Evolutionary conservation across 2,113 vertebrate genomes (phyloP), one percentile per base, ranked within the genome.

Genomic region (Tachuris rubrigastra): DNA sequence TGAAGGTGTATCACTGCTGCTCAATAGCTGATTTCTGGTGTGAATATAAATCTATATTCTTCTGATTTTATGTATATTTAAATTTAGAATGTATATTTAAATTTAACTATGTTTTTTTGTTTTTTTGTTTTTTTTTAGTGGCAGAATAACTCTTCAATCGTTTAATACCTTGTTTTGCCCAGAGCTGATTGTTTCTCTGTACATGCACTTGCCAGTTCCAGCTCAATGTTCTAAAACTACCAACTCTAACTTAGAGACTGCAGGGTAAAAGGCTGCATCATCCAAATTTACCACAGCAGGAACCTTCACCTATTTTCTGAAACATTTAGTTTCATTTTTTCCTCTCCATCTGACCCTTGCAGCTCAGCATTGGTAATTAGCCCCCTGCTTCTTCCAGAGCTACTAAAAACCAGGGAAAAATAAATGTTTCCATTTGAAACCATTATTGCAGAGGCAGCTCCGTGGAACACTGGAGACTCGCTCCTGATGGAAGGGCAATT

Each of bases 341-440:
- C 89, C 39, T 85, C 46, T 94, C 33, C 4, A 67, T 96, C 82
- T 96, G 79, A 96, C 88, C 92, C 89, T 91, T 90, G 58, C 79
- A 92, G 71, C 68, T 95, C 89, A 80, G 52, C 58, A 73, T 50
- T 74, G 42, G 60, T 87, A 91, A 97, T 97, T 95, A 80, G 69
- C 90, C 91, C 63, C 91, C 91, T 82, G 95, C 85, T 80, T 84
- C 82, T 79, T 79, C 67, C 21, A 37, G 27, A 94, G 94, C 66
- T 94, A 69, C 92, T 96, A 85, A 90, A 93, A 96, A 84, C 71
- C 80, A 42, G 65, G 85, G 63, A 52, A 85, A 95, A 95, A 94
- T 67, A 86, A 95, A 95, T 82, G 85, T 93, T 95, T 83, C 95
- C 87, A 92, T 93, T 95, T 95, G 59, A 96, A 94, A 84, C 67